Evolutionary conservation across 2,888 invertebrate species (phyloP), one percentile per base, ranked within the genome.

Genomic region (Ornithoptera priamus): DNA sequence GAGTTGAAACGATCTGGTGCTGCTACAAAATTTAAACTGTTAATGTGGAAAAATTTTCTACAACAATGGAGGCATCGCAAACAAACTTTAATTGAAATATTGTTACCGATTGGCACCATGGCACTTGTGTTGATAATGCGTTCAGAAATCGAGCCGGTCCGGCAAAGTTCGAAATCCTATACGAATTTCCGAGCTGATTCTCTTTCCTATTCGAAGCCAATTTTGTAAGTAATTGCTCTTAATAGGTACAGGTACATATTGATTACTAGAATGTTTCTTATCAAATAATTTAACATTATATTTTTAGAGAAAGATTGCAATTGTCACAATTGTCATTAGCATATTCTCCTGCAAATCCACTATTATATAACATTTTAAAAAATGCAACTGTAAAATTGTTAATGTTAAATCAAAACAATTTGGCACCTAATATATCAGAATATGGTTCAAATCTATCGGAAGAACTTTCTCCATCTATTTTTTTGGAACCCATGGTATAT

Each of bases 1-100:
- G 76, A 73, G 63, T 71, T 72, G 59, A 71, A 64, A 62, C 82
- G 81, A 62, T 85, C 90, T 1, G 78, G 80, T 18, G 83, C 87
- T 6, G 91, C 88, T 82, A 87, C 92, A 50, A 95, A 95, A 83
- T 96, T 97, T 80, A 83, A 92, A 18, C 89, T 97, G 72, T 88
- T 97, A 70, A 93, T 96, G 85, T 97, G 97, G 97, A 97, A 97
- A 88, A 97, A 97, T 85, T 96, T 95, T 88, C 85, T 95, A 2
- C 93, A 97, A 61, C 96, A 97, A 88, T 95, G 94, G 91, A 91
- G 96, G 72, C 95, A 95, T 83, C 94, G 94, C 65, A 73, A 94
- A 58, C 95, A 96, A 81, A 95, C 97, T 0, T 65, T 93, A 1
- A 81, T 95, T 50, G 97, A 97, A 85, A 85, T 97, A 17, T 67